Conservation (phyloP, 2,888 invertebrate genomes). For the Tholera decimalis region DNA sequence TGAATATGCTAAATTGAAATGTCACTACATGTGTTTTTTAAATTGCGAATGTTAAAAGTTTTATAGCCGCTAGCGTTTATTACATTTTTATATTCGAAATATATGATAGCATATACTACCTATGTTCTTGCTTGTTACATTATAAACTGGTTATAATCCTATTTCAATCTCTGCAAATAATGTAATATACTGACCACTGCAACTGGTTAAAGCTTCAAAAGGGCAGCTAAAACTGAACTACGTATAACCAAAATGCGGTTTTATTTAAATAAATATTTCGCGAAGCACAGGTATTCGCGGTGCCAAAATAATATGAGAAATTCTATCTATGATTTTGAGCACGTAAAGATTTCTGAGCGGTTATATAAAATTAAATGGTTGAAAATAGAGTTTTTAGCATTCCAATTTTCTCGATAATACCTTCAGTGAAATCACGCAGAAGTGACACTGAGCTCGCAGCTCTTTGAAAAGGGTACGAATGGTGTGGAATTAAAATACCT, state of each 20-base stretch:
- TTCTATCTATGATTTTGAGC: conserved; percentile 12
- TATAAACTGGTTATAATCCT: background rate
- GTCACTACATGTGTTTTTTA: conserved; percentile 30
- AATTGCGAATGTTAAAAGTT: background rate
- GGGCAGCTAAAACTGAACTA: background rate
- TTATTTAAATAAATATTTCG: conserved; percentile 18
- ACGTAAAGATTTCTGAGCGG: conserved; percentile 27
- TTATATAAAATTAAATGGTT: conserved; percentile 49
- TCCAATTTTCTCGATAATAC: conserved; percentile 62
- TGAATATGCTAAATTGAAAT: conserved; percentile 69
- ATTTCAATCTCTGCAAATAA: background rate
- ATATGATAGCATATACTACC: background rate
- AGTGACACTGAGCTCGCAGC: conserved; percentile 64
- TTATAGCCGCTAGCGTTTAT: background rate
- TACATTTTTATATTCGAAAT: background rate
- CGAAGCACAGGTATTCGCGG: conserved; percentile 9
- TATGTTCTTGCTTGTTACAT: background rate
- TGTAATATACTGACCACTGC: background rate
- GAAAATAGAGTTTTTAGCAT: conserved; percentile 47
- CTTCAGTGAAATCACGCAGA: conserved; percentile 63
- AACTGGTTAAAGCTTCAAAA: conserved; percentile 4
- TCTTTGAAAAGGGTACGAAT: conserved; percentile 72
- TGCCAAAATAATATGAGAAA: conserved; percentile 23
- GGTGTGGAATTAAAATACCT: conserved; percentile 66
- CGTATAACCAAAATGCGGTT: conserved; percentile 8